Base-by-base conservation (phyloP, 2,888 invertebrate species). In the Stegana nigrithorax region DNA sequence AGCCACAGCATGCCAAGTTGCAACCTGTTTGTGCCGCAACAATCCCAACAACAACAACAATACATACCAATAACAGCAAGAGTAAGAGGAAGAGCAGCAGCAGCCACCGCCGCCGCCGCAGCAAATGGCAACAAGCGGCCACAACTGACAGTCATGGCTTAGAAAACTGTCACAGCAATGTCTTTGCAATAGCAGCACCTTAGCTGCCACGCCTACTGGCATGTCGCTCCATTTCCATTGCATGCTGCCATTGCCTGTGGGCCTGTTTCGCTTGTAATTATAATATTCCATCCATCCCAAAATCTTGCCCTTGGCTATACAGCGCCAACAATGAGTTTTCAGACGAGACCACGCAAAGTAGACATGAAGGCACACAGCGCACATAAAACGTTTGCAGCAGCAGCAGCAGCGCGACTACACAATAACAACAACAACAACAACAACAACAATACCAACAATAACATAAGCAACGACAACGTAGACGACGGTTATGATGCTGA, bases 251-350 rank as follows among this genome's bases (percentile, higher is more conserved):
- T 23, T 51, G 64, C 64, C 60, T 67, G 55, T 63, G 75, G 75
- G 75, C 75, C 78, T 79, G 78, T 73, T 76, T 76, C 75, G 80
- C 75, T 79, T 79, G 75, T 76, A 76, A 76, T 76, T 76, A 76
- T 76, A 76, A 76, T 76, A 76, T 76, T 76, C 75, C 80, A 76
- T 72, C 75, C 75, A 76, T 78, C 75, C 75, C 80, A 77, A 79
- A 76, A 76, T 68, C 63, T 68, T 57, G 75, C 75, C 65, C 6
- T 47, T 14, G 67, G 78, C 66, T 59, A 57, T 53, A 68, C 67
- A 65, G 39, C 56, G 62, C 62, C 62, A 55, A 55, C 53, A 55
- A 55, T 55, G 53, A 36, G 36, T 32, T 32, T 55, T 36, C 53
- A 62, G 62, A 8, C 17, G 14, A 45, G 50, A 50, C 64, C 66